phyloP scores from a whole-genome alignment of 2,888 invertebrate species.

The Perizoma affinitatum region DNA sequence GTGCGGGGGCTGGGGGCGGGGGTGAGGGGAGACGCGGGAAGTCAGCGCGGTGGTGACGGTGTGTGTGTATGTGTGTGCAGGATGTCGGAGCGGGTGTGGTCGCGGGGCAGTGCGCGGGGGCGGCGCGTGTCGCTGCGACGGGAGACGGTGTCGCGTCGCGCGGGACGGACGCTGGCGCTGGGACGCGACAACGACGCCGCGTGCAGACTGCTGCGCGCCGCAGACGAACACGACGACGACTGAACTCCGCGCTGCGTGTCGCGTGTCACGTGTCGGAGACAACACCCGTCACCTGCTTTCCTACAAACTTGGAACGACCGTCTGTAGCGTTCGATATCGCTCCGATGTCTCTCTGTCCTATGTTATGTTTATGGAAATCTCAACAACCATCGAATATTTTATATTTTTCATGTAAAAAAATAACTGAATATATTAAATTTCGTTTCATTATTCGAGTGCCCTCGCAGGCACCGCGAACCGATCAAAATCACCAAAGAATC shows the following conservation, averaged over 20 bases:
- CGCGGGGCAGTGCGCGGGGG: conserved; percentile 25
- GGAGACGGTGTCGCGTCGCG: conserved; percentile 30
- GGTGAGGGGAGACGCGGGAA: not conserved
- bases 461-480: too few relatives aligned
- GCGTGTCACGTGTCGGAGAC: too few relatives aligned
- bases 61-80: conserved; percentile 23
- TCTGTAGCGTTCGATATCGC: too few relatives aligned
- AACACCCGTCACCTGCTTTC: too few relatives aligned
- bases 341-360: too few relatives aligned
- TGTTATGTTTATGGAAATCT: too few relatives aligned
- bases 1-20: conserved; percentile 5
- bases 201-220: conserved; percentile 55
- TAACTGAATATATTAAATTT: too few relatives aligned
- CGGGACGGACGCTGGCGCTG: conserved; percentile 54
- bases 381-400: too few relatives aligned
- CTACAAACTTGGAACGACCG: too few relatives aligned
- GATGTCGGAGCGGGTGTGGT: conserved; percentile 2
- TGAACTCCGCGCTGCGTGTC: not conserved
- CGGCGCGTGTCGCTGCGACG: conserved; percentile 30
- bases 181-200: conserved; percentile 57
- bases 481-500: too few relatives aligned
- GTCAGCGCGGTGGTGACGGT: not conserved
- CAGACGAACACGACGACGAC: conserved; percentile 30
- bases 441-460: too few relatives aligned
- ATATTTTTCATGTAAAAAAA: too few relatives aligned